Percentiles rank a stretch among this genome's conserved stretches.
Conservation (phyloP, 2,888 invertebrate species). For the Eretmocerus hayati region DNA sequence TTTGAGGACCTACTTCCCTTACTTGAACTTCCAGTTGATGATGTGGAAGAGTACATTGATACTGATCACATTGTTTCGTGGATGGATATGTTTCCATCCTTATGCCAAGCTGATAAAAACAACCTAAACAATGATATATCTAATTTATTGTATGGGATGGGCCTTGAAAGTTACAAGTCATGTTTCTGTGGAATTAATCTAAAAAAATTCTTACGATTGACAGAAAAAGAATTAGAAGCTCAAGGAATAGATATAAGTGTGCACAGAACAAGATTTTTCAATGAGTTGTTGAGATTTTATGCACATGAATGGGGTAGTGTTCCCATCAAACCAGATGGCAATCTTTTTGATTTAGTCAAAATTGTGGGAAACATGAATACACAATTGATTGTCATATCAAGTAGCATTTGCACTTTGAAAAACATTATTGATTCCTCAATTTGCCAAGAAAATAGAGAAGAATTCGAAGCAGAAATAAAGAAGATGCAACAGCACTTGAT, state of each 20-base stretch:
- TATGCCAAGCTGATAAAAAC: conserved; percentile 22
- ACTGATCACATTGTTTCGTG: conserved; percentile 36
- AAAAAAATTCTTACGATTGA: conserved; percentile 52
- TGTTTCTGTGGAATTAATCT: conserved; percentile 52
- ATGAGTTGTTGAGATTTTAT: conserved; percentile 55
- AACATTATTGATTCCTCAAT: conserved; percentile 18
- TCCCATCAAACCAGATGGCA: conserved; percentile 28
- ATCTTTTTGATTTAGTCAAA: conserved; percentile 49
- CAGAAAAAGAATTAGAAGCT: conserved; percentile 52
- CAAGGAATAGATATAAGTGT: conserved; percentile 56
- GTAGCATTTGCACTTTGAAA: conserved; percentile 50
- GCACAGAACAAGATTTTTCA: conserved; percentile 53
- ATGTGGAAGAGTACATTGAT: conserved; percentile 15
- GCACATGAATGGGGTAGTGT: conserved; percentile 51
- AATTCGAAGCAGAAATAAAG: conserved; percentile 26
- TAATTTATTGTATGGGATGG: conserved; percentile 55
- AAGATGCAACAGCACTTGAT: conserved; percentile 25
- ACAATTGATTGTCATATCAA: conserved; percentile 55
- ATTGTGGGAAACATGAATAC: conserved; percentile 53
- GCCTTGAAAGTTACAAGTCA: conserved; percentile 50
- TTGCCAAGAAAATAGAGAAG: conserved; percentile 19
- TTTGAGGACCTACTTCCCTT: conserved; percentile 38
- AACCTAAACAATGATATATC: conserved; percentile 48
- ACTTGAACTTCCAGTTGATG: conserved; percentile 22
- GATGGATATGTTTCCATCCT: conserved; percentile 52